These are phyloP conservation scores for Melanostoma scalare DNA, from an alignment of 2,888 invertebrate genomes.

Conservation along the genomic window DNA sequence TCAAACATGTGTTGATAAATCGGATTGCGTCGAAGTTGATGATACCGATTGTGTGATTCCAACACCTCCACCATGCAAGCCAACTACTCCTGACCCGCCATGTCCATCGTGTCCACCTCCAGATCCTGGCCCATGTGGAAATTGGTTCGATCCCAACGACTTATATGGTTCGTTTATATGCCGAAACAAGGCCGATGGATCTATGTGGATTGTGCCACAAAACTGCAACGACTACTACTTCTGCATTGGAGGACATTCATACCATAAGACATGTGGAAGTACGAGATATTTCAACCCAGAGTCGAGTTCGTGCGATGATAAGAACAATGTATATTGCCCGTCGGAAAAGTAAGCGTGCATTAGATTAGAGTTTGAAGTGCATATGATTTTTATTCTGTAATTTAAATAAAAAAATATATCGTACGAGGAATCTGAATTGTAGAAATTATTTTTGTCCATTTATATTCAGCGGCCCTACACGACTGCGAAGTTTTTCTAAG, in stretches of 20 bases:
- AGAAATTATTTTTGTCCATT: too few relatives aligned
- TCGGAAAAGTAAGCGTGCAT: not conserved
- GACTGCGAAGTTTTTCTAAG: too few relatives aligned
- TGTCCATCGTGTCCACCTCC: constrained; percentile 28
- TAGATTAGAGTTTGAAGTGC: too few relatives aligned
- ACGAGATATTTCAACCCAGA: constrained; percentile 24
- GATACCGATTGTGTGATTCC: constrained; percentile 50
- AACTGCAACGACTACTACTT: constrained; percentile 78
- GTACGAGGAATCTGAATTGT: too few relatives aligned
- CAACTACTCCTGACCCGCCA: not conserved
- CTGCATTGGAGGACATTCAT: constrained; percentile 75
- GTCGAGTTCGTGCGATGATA: constrained; percentile 31
- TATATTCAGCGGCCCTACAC: too few relatives aligned
- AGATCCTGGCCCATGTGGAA: constrained; percentile 44
- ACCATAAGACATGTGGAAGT: constrained; percentile 72
- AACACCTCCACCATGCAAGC: constrained; percentile 12
- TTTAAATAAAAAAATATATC: too few relatives aligned
- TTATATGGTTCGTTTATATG: constrained; percentile 77
- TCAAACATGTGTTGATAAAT: constrained; percentile 76
- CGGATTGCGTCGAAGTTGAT: constrained; percentile 76
- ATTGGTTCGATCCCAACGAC: constrained; percentile 66
- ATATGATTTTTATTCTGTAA: too few relatives aligned
- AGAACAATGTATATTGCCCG: constrained; percentile 5
- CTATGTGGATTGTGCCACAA: constrained; percentile 77
- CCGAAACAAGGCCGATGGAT: constrained; percentile 75